Evolutionary conservation across 2,888 invertebrate genomes (phyloP).

Genomic region (Hirtodrosophila confusa): DNA sequence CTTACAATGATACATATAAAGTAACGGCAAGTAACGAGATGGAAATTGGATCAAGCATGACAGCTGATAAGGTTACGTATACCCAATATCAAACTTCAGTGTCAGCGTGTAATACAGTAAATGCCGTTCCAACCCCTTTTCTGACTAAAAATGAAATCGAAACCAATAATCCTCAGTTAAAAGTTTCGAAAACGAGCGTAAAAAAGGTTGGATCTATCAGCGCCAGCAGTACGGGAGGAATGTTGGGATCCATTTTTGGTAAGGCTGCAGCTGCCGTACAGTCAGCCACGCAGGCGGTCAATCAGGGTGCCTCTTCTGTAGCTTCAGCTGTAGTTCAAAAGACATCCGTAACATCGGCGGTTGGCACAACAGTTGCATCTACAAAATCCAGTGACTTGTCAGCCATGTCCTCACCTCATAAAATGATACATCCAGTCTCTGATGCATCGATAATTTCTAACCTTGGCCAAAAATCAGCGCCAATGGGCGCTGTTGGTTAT

Average conservation of each 20-base stretch:
- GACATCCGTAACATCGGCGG: slow-evolving; percentile 25
- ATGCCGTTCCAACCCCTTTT: background rate
- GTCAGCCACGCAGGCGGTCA: slow-evolving; percentile 80
- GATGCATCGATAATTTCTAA: background rate
- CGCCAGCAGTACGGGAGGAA: slow-evolving; percentile 51
- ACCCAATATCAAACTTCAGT: slow-evolving; percentile 3
- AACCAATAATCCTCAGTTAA: background rate
- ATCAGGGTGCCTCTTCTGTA: slow-evolving; percentile 78
- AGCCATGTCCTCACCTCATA: slow-evolving; percentile 18
- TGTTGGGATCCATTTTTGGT: slow-evolving; percentile 82
- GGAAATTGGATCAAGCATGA: slow-evolving; percentile 5
- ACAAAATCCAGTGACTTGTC: slow-evolving; percentile 4
- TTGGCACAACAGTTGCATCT: slow-evolving; percentile 16
- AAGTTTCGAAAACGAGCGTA: background rate
- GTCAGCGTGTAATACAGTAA: background rate
- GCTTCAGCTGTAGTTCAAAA: slow-evolving; percentile 77
- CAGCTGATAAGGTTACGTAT: background rate
- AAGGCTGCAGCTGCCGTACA: slow-evolving; percentile 83
- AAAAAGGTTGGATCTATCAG: slow-evolving; percentile 17
- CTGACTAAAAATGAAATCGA: background rate
- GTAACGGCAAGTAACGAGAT: slow-evolving; percentile 7
- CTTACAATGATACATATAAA: slow-evolving; percentile 19
- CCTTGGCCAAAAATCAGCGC: slow-evolving; percentile 8
- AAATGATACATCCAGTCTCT: background rate
- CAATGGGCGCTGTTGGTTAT: slow-evolving; percentile 20